These are phyloP conservation scores for Pangasius macronema DNA, from an alignment of 2,797 vertebrate species.

Conservation along the genomic window DNA sequence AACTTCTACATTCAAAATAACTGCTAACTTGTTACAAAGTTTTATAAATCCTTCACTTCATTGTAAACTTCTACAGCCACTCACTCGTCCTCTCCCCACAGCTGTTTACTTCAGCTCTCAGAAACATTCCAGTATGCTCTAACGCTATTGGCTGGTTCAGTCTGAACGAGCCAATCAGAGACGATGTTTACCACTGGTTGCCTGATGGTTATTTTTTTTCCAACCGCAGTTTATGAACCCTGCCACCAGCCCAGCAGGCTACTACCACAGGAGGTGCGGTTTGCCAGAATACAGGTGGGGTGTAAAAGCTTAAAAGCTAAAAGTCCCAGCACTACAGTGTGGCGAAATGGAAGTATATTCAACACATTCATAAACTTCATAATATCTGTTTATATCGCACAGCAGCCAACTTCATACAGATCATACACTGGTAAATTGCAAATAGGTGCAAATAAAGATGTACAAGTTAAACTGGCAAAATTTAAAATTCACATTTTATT, in stretches of 20 bases:
- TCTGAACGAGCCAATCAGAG: conserved; percentile 13
- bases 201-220: not conserved
- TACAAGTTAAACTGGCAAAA: not conserved
- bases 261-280: not conserved
- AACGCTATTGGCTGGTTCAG: conserved; percentile 26
- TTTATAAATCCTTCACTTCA: not conserved
- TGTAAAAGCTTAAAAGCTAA: not conserved
- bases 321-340: not conserved
- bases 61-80: conserved; percentile 33
- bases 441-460: not conserved
- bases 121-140: not conserved
- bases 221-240: not conserved
- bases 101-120: conserved; percentile 17
- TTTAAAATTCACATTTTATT: conserved; percentile 7
- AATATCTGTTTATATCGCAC: not conserved
- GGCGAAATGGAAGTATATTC: not conserved
- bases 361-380: not conserved
- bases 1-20: not conserved
- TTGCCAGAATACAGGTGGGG: not conserved
- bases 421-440: not conserved
- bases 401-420: not conserved
- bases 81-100: not conserved
- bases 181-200: not conserved
- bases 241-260: not conserved
- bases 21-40: not conserved